phyloP scores from a whole-genome alignment of 2,113 vertebrate genomes.

The Oreotrochilus melanogaster region DNA sequence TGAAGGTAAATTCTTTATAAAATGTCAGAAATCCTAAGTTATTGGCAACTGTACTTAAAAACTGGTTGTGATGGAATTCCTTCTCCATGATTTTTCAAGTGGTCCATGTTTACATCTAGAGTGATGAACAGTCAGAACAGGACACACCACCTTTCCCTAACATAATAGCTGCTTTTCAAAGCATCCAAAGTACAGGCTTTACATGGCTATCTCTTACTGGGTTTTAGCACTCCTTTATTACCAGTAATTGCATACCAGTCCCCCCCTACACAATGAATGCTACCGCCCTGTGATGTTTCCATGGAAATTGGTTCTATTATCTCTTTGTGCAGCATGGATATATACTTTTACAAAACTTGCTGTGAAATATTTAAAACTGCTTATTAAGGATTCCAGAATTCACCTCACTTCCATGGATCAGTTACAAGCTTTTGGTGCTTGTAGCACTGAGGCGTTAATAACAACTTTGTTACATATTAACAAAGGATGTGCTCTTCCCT shows the following conservation, averaged over 20 bases:
- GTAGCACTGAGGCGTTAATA: not conserved
- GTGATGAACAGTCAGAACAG: not conserved
- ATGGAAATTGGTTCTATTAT: not conserved
- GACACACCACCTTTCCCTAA: not conserved
- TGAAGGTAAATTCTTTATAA: not conserved
- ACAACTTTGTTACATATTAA: not conserved
- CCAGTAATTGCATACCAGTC: not conserved
- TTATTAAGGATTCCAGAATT: not conserved
- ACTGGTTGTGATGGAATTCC: not conserved
- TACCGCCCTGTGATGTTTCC: not conserved
- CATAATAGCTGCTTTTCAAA: not conserved
- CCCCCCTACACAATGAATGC: fast-evolving
- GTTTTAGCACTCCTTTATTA: not conserved
- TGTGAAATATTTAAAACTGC: not conserved
- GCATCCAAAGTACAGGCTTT: not conserved
- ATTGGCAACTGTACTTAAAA: not conserved
- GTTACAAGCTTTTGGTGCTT: not conserved
- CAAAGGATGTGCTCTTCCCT: not conserved
- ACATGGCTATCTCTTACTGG: not conserved
- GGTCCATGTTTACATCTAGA: not conserved
- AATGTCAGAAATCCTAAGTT: not conserved
- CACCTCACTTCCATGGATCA: not conserved
- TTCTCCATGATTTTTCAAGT: not conserved
- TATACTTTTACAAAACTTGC: not conserved
- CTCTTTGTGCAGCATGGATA: not conserved